Base-by-base conservation (phyloP, 2,888 invertebrate species). In the Aleiodes testaceus region DNA sequence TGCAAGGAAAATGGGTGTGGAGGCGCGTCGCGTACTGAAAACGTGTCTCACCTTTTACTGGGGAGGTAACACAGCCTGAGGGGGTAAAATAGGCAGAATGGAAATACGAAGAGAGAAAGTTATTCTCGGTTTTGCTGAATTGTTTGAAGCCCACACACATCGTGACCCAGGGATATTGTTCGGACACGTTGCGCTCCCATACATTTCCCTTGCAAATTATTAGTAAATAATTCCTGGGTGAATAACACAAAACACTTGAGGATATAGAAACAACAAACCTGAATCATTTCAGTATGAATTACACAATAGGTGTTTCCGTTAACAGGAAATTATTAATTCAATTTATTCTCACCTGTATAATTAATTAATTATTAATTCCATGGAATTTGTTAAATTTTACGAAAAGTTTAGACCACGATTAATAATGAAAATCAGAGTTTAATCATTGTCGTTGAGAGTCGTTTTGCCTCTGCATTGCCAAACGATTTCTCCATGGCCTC, bases 151-250 rank as follows among this genome's bases (percentile, higher is more conserved):
- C 36, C 36, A 36, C 36, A 36, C 36, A 36, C 36, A 36, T 36
- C 36, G 18, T n/a, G 68, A 66, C 66, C 59, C 30, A 61, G 69
- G 68, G 71, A 67, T 67, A 71, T 63, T 71, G 67, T 71, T 71
- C 63, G 63, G 20, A 52, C 63, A 67, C 67, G 63, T 50, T 30
- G 63, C 36, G 63, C 67, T 30, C 36, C 9, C 9, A 69, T 45
- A 64, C 55, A 75, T 75, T 75, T 74, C 63, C 70, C 66, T 72
- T 74, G 75, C 70, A 70, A 74, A 75, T 75, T 72, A 68, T 66
- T 66, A 72, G 68, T 70, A 72, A 74, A 72, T 53, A 75, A 36
- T 36, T 36, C 36, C 36, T 9, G 6, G 36, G 4, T 36, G 36
- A 47, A 47, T 47, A 47, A 47, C n/a, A 47, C 16, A 47, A 47